These are phyloP conservation scores for Thryonomys swinderianus DNA, from an alignment of 2,113 vertebrate species.

Conservation along the genomic window DNA sequence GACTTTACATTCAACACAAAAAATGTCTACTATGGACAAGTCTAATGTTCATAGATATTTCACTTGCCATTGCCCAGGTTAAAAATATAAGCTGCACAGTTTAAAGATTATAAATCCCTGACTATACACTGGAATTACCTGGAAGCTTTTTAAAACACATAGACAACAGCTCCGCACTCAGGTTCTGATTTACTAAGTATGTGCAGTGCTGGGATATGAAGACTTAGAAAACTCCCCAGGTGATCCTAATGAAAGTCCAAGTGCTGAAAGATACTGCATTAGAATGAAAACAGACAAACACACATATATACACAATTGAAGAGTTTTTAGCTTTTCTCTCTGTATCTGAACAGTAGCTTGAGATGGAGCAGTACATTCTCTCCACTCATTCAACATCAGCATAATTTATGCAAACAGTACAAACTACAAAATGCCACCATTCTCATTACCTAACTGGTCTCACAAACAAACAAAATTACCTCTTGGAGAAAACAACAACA, in stretches of 20 bases:
- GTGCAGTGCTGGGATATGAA: neutral
- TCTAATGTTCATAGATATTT: constrained; percentile 22
- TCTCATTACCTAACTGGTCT: neutral
- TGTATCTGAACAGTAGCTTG: neutral
- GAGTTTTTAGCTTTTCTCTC: neutral
- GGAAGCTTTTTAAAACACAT: neutral
- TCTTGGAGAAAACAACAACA: neutral
- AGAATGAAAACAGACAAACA: neutral
- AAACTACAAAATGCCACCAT: neutral
- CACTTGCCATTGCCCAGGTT: neutral
- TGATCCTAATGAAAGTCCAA: neutral
- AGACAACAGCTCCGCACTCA: neutral
- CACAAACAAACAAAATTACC: neutral
- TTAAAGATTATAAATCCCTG: constrained; percentile 3
- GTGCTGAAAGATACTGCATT: neutral
- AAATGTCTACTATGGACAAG: neutral
- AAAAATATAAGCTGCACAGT: neutral
- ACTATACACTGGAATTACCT: constrained; percentile 3
- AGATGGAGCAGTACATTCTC: neutral
- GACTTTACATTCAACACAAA: constrained; percentile 37
- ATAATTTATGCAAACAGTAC: neutral
- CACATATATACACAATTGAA: neutral
- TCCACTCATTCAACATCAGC: neutral
- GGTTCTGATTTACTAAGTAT: neutral
- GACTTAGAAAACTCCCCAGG: neutral